phyloP scores from a whole-genome alignment of 1,140 invertebrate genomes.

The Cherax quadricarinatus region DNA sequence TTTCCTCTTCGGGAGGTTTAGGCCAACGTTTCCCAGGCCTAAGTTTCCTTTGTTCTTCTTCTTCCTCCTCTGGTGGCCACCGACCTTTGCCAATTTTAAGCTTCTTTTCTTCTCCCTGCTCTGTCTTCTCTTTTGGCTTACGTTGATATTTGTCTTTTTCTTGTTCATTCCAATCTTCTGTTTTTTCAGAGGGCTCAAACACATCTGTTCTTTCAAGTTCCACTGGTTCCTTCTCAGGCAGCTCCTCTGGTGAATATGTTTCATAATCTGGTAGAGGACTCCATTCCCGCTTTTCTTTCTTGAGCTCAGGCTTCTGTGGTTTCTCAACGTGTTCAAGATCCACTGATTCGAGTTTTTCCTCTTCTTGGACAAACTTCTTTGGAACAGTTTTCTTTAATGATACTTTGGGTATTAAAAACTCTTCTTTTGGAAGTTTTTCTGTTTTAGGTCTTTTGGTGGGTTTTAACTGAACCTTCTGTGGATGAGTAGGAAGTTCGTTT shows the following conservation, averaged over 20 bases:
- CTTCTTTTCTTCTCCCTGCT: constrained; percentile 22
- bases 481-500: neutral
- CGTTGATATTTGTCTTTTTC: constrained; percentile 30
- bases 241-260: constrained; percentile 12
- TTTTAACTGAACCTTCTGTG: neutral
- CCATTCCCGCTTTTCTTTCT: constrained; percentile 22
- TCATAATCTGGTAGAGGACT: constrained; percentile 19
- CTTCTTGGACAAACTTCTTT: constrained; percentile 58
- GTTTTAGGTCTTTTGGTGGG: neutral
- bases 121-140: constrained; percentile 1
- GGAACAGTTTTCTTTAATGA: constrained; percentile 74
- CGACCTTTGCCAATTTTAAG: constrained; percentile 20
- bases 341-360: constrained; percentile 55
- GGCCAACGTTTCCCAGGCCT: constrained; percentile 34
- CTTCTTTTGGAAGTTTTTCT: constrained; percentile 24
- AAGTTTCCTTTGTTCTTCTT: constrained; percentile 31
- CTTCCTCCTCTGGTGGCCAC: constrained; percentile 25
- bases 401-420: constrained; percentile 39
- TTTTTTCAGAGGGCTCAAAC: constrained; percentile 21
- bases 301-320: constrained; percentile 18
- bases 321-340: constrained; percentile 50
- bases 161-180: neutral
- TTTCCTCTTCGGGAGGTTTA: constrained; percentile 15
- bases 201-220: constrained; percentile 18
- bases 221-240: constrained; percentile 31